Percentiles rank a stretch among this genome's conserved stretches.
phyloP scores from a whole-genome alignment of 2,888 invertebrate genomes.

The Herminia tarsipennalis region DNA sequence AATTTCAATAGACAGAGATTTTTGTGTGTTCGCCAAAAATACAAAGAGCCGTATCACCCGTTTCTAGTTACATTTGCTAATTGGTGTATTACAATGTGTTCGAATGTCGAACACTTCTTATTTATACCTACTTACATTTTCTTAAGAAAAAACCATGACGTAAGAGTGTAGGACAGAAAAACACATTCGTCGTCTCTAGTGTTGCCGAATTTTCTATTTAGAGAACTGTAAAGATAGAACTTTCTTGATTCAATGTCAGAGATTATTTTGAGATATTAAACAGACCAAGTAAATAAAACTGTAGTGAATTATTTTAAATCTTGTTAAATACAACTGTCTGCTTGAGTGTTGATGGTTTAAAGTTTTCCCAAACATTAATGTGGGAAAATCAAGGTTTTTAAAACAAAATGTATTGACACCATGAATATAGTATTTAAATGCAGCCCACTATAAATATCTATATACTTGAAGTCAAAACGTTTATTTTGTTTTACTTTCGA shows the following conservation, averaged over 20 bases:
- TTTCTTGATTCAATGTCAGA: constrained; percentile 60
- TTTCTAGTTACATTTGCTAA: constrained; percentile 1
- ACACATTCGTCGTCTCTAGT: constrained; percentile 22
- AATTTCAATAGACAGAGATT: not conserved
- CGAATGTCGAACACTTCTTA: constrained; percentile 10
- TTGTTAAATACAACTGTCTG: no score
- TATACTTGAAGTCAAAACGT: no score
- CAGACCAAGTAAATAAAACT: constrained; percentile 51
- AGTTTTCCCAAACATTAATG: no score
- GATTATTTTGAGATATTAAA: constrained; percentile 61
- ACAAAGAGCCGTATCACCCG: not conserved
- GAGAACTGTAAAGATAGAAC: constrained; percentile 49
- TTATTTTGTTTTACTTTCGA: no score
- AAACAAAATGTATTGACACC: no score
- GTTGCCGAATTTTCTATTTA: constrained; percentile 43
- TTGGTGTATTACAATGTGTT: constrained; percentile 2
- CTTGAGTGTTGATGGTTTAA: no score
- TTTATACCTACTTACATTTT: constrained; percentile 2
- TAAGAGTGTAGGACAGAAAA: constrained; percentile 21
- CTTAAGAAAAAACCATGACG: constrained; percentile 17
- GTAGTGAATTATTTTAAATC: constrained; percentile 21
- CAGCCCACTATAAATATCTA: no score
- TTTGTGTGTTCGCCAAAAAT: constrained; percentile 2
- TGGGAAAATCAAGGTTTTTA: no score
- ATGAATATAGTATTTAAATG: no score